Base-by-base conservation (phyloP, 2,888 invertebrate genomes). In the Meghimatium bilineatum region DNA sequence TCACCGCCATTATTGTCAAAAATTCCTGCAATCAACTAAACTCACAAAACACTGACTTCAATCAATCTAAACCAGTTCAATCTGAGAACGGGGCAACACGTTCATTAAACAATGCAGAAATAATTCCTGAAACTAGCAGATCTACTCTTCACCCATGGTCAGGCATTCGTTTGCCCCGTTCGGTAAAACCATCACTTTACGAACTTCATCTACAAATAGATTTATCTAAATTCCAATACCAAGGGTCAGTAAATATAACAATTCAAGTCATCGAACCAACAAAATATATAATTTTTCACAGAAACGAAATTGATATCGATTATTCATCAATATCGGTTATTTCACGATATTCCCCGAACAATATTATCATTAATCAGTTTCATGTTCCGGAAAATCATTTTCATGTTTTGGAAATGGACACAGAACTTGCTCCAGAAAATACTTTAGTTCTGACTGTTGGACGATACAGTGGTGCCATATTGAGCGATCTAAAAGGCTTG, bases 171-270 rank as follows among this genome's bases (percentile, higher is more conserved):
- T 84, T 91, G 32, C 90, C 91, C 1, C 79, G 88, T 26, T 83
- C 87, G 32, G 80, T 91, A 14, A 84, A 89, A 26, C 91, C 91
- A 1, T 76, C 86, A 3, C 88, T 89, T 82, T 91, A 91, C 85
- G 88, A 89, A 34, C 83, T 91, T 10, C 87, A 89, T 67, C 82
- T 91, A 44, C 84, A 85, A 69, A 83, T 91, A 10, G 87, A 89
- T 75, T 81, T 91, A 71, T 84, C 86, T 20, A 87, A 88, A 20
- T 87, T 85, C 34, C 79, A 69, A 8, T 91, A 89, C 78, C 60
- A 79, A 1, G 91, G 91, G 26, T 85, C 86, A 17, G 91, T 91
- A 1, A 87, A 89, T 66, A 90, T 91, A 76, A 85, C 85, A 12
- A 52, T 90, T 1, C 76, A 86, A 23, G 87, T 88, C 0, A 84